phyloP scores from a whole-genome alignment of 2,888 invertebrate species.

The Nesidiocoris tenuis region DNA sequence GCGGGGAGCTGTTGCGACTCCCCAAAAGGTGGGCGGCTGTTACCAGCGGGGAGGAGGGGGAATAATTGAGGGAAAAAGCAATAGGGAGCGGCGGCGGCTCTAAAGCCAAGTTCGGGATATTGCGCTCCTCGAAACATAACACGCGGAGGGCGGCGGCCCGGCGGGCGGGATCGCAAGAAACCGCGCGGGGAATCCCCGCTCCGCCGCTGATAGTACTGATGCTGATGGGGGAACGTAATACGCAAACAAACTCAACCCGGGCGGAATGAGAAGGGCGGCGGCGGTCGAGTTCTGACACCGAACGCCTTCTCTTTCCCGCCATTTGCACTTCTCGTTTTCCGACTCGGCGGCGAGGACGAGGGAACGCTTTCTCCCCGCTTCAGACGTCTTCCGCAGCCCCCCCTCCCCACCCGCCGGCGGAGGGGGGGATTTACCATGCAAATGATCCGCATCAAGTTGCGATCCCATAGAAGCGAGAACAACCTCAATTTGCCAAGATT shows the following conservation, averaged over 20 bases:
- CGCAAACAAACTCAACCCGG: not conserved
- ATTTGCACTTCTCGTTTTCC: not conserved
- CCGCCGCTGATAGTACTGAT: not conserved
- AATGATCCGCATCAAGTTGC: not conserved
- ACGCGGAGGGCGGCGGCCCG: not conserved
- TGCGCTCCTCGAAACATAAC: not conserved
- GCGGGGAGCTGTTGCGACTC: no score
- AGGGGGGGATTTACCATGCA: not conserved
- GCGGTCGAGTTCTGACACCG: not conserved
- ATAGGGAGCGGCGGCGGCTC: not conserved
- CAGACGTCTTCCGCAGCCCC: not conserved
- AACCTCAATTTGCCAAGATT: not conserved
- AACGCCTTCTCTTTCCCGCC: not conserved
- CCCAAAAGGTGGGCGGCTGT: no score
- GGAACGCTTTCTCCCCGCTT: not conserved
- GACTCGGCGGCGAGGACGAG: not conserved
- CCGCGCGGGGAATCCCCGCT: not conserved
- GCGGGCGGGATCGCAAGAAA: not conserved
- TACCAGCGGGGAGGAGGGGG: not conserved
- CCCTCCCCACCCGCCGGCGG: not conserved
- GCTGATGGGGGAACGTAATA: not conserved
- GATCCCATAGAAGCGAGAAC: not conserved
- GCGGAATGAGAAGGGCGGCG: not conserved
- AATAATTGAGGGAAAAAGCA: not conserved
- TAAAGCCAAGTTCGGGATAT: not conserved